A percentile compares a stretch with the other conserved stretches of the same genome.
Evolutionary conservation across 2,888 invertebrate genomes (phyloP).

Genomic region (Chrysolina oricalcia): DNA sequence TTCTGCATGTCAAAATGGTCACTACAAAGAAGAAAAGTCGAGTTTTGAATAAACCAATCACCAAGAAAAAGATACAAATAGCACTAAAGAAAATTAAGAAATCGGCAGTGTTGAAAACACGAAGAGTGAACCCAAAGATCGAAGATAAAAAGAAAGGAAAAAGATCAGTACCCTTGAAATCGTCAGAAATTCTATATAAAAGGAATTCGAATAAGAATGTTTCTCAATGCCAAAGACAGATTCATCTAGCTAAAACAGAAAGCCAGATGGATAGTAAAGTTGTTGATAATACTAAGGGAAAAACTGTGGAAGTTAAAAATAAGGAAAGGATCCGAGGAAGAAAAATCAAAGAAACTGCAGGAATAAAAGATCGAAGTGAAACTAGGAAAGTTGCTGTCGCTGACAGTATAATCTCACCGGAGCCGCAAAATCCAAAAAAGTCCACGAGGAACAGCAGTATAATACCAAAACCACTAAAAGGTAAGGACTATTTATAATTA

Average conservation of each 20-base stretch:
- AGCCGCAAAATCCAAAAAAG: neutral
- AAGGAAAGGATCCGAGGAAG: slow-evolving; percentile 2
- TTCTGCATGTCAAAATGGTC: slow-evolving; percentile 70
- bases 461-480: neutral
- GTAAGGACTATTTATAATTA: neutral
- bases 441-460: neutral
- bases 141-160: slow-evolving; percentile 17
- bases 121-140: slow-evolving; percentile 23
- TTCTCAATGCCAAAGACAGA: slow-evolving; percentile 49
- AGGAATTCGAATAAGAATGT: slow-evolving; percentile 50
- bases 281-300: neutral
- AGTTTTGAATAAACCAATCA: slow-evolving; percentile 69
- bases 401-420: neutral
- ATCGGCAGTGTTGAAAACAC: slow-evolving; percentile 24
- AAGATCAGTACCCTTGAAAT: slow-evolving; percentile 32
- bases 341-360: slow-evolving; percentile 12
- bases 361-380: neutral
- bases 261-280: slow-evolving; percentile 24
- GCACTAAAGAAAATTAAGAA: slow-evolving; percentile 50
- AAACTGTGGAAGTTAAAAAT: neutral
- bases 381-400: neutral
- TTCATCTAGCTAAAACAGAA: neutral
- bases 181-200: slow-evolving; percentile 46
- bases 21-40: slow-evolving; percentile 70
- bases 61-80: slow-evolving; percentile 67